Evolutionary conservation across 2,113 vertebrate genomes (phyloP).

Genomic region (western clawed frog (Xenopus tropicalis)): DNA sequence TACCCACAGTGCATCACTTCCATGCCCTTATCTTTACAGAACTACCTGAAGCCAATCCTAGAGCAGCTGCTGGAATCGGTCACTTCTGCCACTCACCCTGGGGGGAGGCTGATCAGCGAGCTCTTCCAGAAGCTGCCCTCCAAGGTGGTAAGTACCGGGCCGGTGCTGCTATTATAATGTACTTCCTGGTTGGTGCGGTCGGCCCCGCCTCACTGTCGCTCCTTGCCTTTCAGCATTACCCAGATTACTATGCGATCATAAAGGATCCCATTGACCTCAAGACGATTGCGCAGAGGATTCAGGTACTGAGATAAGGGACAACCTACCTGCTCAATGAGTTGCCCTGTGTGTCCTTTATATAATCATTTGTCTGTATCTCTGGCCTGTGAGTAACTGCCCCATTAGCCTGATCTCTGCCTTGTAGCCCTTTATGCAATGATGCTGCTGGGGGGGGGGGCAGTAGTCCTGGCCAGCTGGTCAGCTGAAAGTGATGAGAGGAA

Average conservation of each 20-base stretch:
- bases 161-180: too few species aligned
- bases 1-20: too few species aligned
- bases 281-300: constrained; percentile 92
- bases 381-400: too few species aligned
- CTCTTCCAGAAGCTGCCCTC: constrained; percentile 98
- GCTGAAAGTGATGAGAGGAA: too few species aligned
- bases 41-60: constrained; percentile 86
- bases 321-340: not conserved
- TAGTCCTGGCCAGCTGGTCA: too few species aligned
- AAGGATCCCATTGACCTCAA: constrained; percentile 98
- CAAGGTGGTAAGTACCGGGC: constrained; percentile 79
- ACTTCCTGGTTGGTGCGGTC: too few species aligned
- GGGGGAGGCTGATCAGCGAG: constrained; percentile 88
- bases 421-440: too few species aligned
- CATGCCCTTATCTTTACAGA: constrained; percentile 56
- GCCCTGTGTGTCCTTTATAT: too few species aligned
- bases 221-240: constrained; percentile 87
- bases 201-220: not conserved
- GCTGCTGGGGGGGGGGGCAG: too few species aligned
- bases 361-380: too few species aligned
- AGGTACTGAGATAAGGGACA: constrained; percentile 63
- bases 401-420: not conserved
- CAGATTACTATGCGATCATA: constrained; percentile 98
- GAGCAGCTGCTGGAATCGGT: constrained; percentile 92
- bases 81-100: constrained; percentile 83